Evolutionary conservation across 2,113 vertebrate genomes (phyloP).

Genomic region (Amblyornis subalaris): DNA sequence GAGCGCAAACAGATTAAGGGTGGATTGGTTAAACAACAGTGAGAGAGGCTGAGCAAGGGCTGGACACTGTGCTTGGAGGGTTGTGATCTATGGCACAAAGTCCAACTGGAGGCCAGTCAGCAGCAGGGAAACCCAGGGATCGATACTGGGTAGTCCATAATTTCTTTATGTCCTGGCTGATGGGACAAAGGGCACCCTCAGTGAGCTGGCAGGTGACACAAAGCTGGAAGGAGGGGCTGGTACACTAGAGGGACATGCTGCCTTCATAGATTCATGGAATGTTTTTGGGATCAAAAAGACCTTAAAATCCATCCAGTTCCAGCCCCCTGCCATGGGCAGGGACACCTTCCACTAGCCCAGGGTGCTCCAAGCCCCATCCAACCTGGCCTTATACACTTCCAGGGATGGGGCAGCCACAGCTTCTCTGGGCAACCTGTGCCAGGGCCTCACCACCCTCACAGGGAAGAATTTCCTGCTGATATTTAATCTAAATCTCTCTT

Average conservation of each 20-base stretch:
- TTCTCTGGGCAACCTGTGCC: not conserved
- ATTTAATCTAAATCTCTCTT: not conserved
- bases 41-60: not conserved
- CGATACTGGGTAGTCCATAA: fast-evolving
- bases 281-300: not conserved
- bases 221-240: not conserved
- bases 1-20: not conserved
- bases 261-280: not conserved
- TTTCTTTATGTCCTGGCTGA: not conserved
- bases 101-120: not conserved
- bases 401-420: not conserved
- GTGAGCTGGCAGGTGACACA: not conserved
- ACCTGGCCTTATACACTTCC: not conserved
- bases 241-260: not conserved
- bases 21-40: not conserved
- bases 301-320: not conserved
- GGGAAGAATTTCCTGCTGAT: not conserved
- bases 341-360: not conserved
- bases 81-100: not conserved
- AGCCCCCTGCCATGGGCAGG: too few species aligned
- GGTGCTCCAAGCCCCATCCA: not conserved
- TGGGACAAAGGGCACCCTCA: not conserved
- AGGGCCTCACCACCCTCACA: not conserved
- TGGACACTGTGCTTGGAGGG: not conserved
- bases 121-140: not conserved